Base-by-base conservation (phyloP, 2,888 invertebrate genomes). In the Athripsodes cinereus region DNA sequence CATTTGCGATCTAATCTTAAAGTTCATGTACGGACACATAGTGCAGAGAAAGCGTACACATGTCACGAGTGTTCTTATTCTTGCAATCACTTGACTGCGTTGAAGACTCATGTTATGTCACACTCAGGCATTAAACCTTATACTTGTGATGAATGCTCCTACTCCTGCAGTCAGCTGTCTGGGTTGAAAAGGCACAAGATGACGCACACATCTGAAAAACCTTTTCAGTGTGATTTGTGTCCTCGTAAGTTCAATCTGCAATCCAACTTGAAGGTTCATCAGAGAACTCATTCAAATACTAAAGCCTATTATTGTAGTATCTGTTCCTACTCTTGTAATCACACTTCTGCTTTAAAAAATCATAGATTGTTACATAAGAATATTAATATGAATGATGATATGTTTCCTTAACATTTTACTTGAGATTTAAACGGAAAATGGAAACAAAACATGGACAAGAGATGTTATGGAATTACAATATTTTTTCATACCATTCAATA, bases 301-400 rank as follows among this genome's bases (percentile, higher is more conserved):
- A 50, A 50, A 22, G 11, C 31, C 2, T 50, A 8, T n/a, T n/a
- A 13, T n/a, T 50, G 50, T 22, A 22, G 22, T 16, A 8, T 50
- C 11, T 50, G 50, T 22, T 50, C 50, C 2, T 50, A 50, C 26
- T 11, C 50, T 2, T 50, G 26, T 22, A 50, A 50, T 26, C 22
- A 26, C n/a, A 50, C 16, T n/a, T 50, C 50, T 5, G 31, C 26
- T 3, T n/a, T 50, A 6, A 50, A 50, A 22, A 50, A 8, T 8
- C 50, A 50, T 20, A 50, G n/a, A 20, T 20, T 22, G 13, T 22
- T 13, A 16, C 50, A 50, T 22, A 26, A n/a, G 2, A 50, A 50
- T 6, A 10, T 26, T 26, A 10, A 26, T 26, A 26, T 26, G 26
- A 26, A 26, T 10, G 26, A 26, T 10, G 26, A 6, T 6, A 26